These are phyloP conservation scores for Spilarctia lutea DNA, from an alignment of 2,888 invertebrate genomes.

Conservation along the genomic window DNA sequence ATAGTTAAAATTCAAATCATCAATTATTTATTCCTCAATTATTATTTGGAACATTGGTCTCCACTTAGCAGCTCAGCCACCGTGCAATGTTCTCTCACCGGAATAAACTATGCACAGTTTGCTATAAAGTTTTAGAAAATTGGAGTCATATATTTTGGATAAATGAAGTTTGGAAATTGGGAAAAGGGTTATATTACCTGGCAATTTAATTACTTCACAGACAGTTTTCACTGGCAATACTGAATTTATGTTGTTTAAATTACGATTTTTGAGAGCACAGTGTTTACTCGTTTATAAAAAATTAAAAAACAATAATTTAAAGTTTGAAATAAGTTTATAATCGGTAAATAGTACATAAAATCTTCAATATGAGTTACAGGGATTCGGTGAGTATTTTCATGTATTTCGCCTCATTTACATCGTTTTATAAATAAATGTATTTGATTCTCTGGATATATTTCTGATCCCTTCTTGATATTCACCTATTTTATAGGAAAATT, in stretches of 20 bases:
- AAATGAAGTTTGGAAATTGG: too few species aligned
- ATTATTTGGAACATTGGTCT: too few species aligned
- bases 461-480: background rate
- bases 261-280: slow-evolving; percentile 28
- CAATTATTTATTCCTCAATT: too few species aligned
- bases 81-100: too few species aligned
- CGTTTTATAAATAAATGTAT: slow-evolving; percentile 3
- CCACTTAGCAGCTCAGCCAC: too few species aligned
- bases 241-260: slow-evolving; percentile 44
- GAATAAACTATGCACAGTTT: too few species aligned
- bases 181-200: background rate
- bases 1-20: too few species aligned
- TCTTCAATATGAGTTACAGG: slow-evolving; percentile 74
- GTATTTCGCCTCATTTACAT: slow-evolving; percentile 12
- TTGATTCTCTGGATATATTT: background rate
- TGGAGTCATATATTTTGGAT: too few species aligned
- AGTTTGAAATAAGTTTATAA: slow-evolving; percentile 3
- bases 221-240: background rate
- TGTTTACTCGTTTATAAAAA: slow-evolving; percentile 19
- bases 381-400: slow-evolving; percentile 68
- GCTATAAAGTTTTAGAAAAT: too few species aligned
- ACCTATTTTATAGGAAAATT: background rate
- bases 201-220: background rate
- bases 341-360: slow-evolving; percentile 18
- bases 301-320: slow-evolving; percentile 13